Evolutionary conservation across 2,888 invertebrate genomes (phyloP).

Genomic region (Tetranychus piercei): DNA sequence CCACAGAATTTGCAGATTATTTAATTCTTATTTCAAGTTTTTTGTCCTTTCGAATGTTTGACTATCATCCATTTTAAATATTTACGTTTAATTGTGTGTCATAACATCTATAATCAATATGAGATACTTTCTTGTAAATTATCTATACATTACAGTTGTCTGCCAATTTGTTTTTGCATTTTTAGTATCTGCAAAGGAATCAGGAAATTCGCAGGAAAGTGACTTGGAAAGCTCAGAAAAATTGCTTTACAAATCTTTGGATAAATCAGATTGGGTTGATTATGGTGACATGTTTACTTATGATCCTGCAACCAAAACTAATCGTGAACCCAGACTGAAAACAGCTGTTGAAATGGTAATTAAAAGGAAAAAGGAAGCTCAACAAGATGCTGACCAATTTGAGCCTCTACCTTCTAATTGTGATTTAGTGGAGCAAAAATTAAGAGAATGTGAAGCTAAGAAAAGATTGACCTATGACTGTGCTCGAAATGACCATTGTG

Average conservation of each 20-base stretch:
- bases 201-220: too few relatives aligned
- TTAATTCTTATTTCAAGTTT: too few relatives aligned
- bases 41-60: too few relatives aligned
- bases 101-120: too few relatives aligned
- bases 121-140: too few relatives aligned
- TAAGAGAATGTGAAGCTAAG: background rate
- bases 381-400: background rate
- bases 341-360: background rate
- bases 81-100: too few relatives aligned
- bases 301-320: background rate
- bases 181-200: too few relatives aligned
- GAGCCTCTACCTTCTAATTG: background rate
- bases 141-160: too few relatives aligned
- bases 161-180: too few relatives aligned
- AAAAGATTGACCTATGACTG: background rate
- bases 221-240: too few relatives aligned
- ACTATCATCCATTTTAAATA: too few relatives aligned
- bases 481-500: background rate
- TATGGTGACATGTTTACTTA: background rate
- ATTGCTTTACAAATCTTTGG: background rate
- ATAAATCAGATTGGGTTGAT: constrained; percentile 9
- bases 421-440: background rate
- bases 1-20: too few relatives aligned
- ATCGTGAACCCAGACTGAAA: background rate
- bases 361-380: background rate